Conservation (phyloP, 1,140 invertebrate genomes). For the Holcopasites calliopsidis region DNA sequence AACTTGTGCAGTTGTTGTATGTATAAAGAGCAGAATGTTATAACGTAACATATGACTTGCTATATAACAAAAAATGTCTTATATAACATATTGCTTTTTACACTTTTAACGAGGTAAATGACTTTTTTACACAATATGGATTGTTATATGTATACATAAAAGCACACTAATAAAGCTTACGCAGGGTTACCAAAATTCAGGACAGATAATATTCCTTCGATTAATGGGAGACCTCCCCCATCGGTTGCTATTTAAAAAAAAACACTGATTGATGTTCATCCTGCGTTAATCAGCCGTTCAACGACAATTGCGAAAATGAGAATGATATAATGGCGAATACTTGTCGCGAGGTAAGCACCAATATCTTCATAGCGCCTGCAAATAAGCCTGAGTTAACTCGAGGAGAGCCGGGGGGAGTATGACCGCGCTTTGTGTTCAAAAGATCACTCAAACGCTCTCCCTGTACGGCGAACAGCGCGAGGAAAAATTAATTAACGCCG, state of each 20-base stretch:
- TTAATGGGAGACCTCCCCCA: too few species aligned
- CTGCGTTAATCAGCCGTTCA: background rate
- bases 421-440: slow-evolving; percentile 22
- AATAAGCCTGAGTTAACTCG: slow-evolving; percentile 24
- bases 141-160: too few species aligned
- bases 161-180: too few species aligned
- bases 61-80: too few species aligned
- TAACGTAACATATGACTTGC: too few species aligned
- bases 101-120: too few species aligned
- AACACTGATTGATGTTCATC: background rate
- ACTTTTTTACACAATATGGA: too few species aligned
- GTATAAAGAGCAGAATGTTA: too few species aligned
- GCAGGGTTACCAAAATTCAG: too few species aligned
- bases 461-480: background rate
- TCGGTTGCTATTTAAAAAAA: background rate
- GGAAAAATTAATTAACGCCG: slow-evolving; percentile 39
- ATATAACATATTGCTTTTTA: too few species aligned
- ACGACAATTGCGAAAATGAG: background rate
- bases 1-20: too few species aligned
- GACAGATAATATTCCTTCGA: too few species aligned
- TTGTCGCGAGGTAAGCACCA: background rate
- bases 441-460: background rate
- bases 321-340: background rate
- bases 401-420: background rate
- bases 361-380: background rate